phyloP scores from a whole-genome alignment of 1,140 invertebrate genomes.

The Yoshiicerus persimilis region DNA sequence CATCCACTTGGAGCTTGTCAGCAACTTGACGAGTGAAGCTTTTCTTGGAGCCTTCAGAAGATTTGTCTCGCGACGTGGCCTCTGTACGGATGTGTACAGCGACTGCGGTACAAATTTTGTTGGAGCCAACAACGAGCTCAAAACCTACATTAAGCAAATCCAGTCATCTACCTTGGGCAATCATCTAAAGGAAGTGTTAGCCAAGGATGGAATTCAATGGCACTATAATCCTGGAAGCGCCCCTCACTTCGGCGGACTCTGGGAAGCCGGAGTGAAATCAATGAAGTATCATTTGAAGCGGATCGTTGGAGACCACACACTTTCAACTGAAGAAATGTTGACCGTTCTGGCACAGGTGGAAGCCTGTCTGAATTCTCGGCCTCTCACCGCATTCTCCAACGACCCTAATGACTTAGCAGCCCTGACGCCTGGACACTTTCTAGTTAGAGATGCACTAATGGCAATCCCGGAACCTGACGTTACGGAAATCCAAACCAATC shows the following conservation, averaged over 20 bases:
- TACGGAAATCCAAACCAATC: neutral
- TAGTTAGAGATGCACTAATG: neutral
- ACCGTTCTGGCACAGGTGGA: slow-evolving; percentile 27
- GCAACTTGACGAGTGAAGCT: slow-evolving; percentile 38
- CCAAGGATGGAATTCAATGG: neutral
- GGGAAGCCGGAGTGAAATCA: too few relatives aligned
- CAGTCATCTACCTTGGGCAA: neutral
- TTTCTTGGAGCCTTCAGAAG: slow-evolving; percentile 45
- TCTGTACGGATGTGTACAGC: slow-evolving; percentile 22
- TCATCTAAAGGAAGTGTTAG: neutral
- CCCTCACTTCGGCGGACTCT: too few relatives aligned
- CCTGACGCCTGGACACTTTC: slow-evolving; percentile 43
- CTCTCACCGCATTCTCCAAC: slow-evolving; percentile 51
- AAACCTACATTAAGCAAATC: neutral
- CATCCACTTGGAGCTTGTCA: slow-evolving; percentile 49
- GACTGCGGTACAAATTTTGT: slow-evolving; percentile 49
- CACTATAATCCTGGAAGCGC: neutral
- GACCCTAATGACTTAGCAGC: slow-evolving; percentile 45
- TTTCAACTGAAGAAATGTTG: slow-evolving; percentile 26
- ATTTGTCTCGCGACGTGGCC: slow-evolving; percentile 48
- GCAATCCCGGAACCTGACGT: neutral
- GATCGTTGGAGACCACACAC: slow-evolving; percentile 34
- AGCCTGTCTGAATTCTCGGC: slow-evolving; percentile 51
- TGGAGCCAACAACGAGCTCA: slow-evolving; percentile 19
- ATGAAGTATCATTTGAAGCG: too few relatives aligned